Evolutionary conservation across 2,113 vertebrate species (phyloP).

Genomic region (Forbesichthys agassizii): DNA sequence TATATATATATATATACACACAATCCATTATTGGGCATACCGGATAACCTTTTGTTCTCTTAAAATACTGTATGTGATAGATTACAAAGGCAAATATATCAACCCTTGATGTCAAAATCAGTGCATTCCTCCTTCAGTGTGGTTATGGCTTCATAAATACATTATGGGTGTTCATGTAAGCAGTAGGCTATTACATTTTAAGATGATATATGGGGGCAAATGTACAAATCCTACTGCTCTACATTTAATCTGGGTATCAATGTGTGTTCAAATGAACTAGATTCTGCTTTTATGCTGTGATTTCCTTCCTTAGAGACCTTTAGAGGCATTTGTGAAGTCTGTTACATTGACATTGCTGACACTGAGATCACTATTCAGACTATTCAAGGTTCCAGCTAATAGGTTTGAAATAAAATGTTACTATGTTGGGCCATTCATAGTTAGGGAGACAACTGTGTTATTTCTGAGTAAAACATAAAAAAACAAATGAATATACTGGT

Average conservation of each 20-base stretch:
- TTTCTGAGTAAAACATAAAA: neutral
- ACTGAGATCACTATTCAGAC: constrained; percentile 12
- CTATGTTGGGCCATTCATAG: neutral
- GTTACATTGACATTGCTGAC: constrained; percentile 20
- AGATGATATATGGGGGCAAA: constrained; percentile 50
- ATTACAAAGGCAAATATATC: too few relatives aligned
- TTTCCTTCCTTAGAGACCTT: constrained; percentile 9
- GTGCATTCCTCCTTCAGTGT: too few relatives aligned
- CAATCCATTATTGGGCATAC: too few relatives aligned
- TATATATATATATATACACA: too few relatives aligned
- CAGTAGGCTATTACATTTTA: constrained; percentile 52
- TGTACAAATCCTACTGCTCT: constrained; percentile 60
- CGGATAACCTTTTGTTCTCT: too few relatives aligned
- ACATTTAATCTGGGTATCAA: constrained; percentile 57
- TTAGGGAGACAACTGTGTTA: neutral
- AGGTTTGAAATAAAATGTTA: neutral
- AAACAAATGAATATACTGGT: too few relatives aligned
- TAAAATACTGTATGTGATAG: too few relatives aligned
- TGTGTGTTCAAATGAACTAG: constrained; percentile 49
- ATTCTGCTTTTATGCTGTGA: constrained; percentile 21
- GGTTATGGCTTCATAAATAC: constrained; percentile 35
- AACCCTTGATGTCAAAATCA: too few relatives aligned
- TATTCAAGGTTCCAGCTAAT: constrained; percentile 7
- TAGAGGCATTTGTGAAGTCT: constrained; percentile 9
- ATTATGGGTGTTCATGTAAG: constrained; percentile 43